These are phyloP conservation scores for Folsomia candida DNA, from an alignment of 2,888 invertebrate species.

Conservation along the genomic window DNA sequence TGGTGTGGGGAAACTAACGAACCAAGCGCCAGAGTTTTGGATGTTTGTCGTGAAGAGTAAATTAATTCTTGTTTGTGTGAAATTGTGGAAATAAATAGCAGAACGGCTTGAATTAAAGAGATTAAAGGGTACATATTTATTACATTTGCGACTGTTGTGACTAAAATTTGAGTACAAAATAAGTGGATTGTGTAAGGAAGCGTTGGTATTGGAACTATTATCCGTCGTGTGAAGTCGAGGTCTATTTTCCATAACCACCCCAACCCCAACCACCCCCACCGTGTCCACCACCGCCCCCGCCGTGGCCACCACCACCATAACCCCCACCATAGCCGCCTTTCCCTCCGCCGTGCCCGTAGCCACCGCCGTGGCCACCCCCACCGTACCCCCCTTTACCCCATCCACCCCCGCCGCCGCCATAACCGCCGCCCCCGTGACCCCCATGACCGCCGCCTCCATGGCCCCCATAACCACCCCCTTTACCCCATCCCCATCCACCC, in stretches of 20 bases:
- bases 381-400: not conserved
- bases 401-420: not conserved
- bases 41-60: constrained; percentile 38
- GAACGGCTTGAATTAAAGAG: no score
- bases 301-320: not conserved
- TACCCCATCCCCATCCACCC: no score
- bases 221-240: not conserved
- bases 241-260: not conserved
- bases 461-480: not conserved
- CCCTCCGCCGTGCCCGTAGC: not conserved
- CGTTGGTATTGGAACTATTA: no score
- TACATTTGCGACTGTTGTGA: no score
- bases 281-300: not conserved
- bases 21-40: constrained; percentile 40
- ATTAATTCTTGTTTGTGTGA: no score
- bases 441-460: not conserved
- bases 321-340: no score
- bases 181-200: no score
- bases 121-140: no score
- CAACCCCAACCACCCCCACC: not conserved
- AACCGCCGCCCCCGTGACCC: not conserved
- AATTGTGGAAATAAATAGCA: no score
- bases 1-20: constrained; percentile 41
- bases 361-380: not conserved
- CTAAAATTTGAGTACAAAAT: no score